phyloP scores from a whole-genome alignment of 2,888 invertebrate species.

The Dryocosmus kuriphilus region DNA sequence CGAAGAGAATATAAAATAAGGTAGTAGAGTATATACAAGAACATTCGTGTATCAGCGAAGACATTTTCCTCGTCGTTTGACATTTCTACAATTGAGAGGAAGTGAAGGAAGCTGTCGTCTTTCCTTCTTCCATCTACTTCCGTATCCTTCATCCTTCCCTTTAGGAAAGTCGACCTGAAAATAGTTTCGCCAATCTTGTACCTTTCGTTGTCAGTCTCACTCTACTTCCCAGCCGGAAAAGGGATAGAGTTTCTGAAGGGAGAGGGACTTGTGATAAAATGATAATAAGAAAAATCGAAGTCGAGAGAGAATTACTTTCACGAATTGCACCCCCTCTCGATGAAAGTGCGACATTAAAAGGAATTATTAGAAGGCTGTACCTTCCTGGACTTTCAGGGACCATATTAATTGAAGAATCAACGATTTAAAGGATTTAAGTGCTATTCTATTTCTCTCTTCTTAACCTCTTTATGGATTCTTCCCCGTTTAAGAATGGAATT shows the following conservation, averaged over 20 bases:
- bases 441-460: background rate
- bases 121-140: slow-evolving; percentile 40
- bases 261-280: background rate
- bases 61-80: slow-evolving; percentile 56
- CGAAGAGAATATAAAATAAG: background rate
- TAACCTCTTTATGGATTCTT: background rate
- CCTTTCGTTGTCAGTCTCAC: slow-evolving; percentile 23
- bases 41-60: background rate
- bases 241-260: background rate
- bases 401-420: slow-evolving; percentile 1
- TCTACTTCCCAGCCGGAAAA: background rate
- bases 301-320: background rate
- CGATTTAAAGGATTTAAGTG: background rate
- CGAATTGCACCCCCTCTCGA: slow-evolving; percentile 21
- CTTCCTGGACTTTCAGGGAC: background rate
- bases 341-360: slow-evolving; percentile 39
- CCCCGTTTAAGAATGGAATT: background rate
- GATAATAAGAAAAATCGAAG: slow-evolving; percentile 1
- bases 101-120: slow-evolving; percentile 48
- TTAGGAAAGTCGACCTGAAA: slow-evolving; percentile 50
- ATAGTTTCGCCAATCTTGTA: slow-evolving; percentile 45
- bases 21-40: slow-evolving; percentile 33
- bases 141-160: slow-evolving; percentile 30
- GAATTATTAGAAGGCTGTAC: slow-evolving; percentile 30
- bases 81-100: slow-evolving; percentile 55